A percentile compares a stretch with the other conserved stretches of the same genome.
These are phyloP conservation scores for Palythoa caribaeorum DNA, from an alignment of 92 coral and sea anemone genomes.

Conservation along the genomic window DNA sequence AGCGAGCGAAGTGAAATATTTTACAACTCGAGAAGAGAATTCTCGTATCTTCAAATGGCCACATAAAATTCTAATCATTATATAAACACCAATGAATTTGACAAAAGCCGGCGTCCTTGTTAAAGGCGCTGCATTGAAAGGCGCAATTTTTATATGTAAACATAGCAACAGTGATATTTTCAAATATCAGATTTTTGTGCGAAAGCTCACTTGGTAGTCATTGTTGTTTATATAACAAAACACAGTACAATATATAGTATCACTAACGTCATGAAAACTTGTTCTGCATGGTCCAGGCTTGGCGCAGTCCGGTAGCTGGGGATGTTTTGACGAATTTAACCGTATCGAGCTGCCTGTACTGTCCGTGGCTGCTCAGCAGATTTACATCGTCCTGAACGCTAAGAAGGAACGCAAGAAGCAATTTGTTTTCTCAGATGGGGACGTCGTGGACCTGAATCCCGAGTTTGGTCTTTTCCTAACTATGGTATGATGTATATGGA, in stretches of 20 bases:
- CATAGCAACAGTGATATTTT: no score
- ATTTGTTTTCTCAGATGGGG: constrained; percentile 89
- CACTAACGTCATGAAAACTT: background rate
- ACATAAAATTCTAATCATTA: no score
- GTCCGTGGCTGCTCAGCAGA: constrained; percentile 94
- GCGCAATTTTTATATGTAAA: no score
- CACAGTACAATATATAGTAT: background rate
- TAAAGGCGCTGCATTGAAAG: no score
- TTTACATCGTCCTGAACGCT: constrained; percentile 89
- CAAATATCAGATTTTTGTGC: no score
- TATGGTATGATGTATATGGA: constrained; percentile 64
- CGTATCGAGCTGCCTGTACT: constrained; percentile 94
- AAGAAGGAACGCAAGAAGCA: constrained; percentile 92
- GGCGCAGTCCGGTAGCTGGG: constrained; percentile 97
- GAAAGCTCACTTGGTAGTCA: no score
- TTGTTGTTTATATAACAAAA: no score
- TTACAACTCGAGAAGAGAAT: no score
- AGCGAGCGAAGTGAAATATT: no score
- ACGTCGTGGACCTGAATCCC: constrained; percentile 88
- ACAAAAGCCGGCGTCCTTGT: no score
- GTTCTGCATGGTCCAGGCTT: constrained; percentile 57
- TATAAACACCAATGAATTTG: no score
- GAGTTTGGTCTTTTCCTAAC: constrained; percentile 92
- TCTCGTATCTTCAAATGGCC: no score
- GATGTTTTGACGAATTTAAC: constrained; percentile 91